Percentiles rank a stretch among this genome's conserved stretches.
Conservation (phyloP, 2,113 vertebrate species). For the rat (Rattus norvegicus) region GRCr8 NC_086025.1:35530001-35530500, state of each 20-base stretch:
- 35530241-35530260: background rate
- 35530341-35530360: constrained; percentile 23
- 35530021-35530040: background rate
- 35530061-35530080: background rate
- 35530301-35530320: background rate
- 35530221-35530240: background rate
- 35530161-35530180: background rate
- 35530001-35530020: background rate
- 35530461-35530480: background rate
- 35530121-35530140: background rate
- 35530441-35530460: background rate
- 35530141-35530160: background rate
- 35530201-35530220: background rate
- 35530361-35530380: background rate
- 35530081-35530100: background rate
- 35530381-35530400: background rate
- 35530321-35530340: background rate
- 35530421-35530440: background rate
- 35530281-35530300: background rate
- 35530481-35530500: background rate
- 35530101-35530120: background rate
- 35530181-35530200: background rate
- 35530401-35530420: background rate
- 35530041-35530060: background rate
- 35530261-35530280: background rate